Percentiles rank a stretch among this genome's conserved stretches.
Evolutionary conservation across 2,888 invertebrate species (phyloP).

Genomic region (Chalcosyrphus nemorum): DNA sequence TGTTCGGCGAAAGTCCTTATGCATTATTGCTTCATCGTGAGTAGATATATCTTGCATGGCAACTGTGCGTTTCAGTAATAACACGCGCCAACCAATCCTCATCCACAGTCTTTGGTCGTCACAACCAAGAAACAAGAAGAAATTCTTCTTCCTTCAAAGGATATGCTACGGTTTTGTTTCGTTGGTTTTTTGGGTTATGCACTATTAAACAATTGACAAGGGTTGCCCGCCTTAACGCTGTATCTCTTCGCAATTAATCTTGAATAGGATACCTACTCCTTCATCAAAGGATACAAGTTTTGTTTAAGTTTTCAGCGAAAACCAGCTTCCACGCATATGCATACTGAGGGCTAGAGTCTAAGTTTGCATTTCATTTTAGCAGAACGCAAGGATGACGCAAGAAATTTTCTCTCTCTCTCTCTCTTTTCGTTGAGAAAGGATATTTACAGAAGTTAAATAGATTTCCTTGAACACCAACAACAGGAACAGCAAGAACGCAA

Average conservation of each 20-base stretch:
- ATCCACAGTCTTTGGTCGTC: neutral
- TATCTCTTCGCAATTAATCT: conserved; percentile 39
- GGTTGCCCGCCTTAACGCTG: neutral
- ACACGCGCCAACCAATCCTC: conserved; percentile 45
- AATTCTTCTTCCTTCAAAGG: neutral
- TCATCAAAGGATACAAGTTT: conserved; percentile 15
- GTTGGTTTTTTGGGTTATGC: neutral
- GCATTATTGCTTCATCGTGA: conserved; percentile 61
- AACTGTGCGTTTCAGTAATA: conserved; percentile 19
- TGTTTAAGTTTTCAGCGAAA: conserved; percentile 36
- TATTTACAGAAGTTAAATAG: conserved; percentile 52
- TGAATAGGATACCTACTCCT: conserved; percentile 25
- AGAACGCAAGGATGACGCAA: conserved; percentile 19
- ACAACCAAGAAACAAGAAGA: neutral
- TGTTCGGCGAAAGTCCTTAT: conserved; percentile 29
- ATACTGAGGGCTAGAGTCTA: neutral
- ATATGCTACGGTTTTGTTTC: neutral
- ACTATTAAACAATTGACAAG: conserved; percentile 47
- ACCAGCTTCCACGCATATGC: conserved; percentile 20
- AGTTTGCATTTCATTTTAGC: conserved; percentile 30
- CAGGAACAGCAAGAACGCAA: conserved; percentile 56
- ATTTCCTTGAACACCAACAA: conserved; percentile 24
- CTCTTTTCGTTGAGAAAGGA: neutral
- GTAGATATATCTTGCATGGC: conserved; percentile 28
- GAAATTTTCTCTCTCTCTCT: no score